Conservation (phyloP, 1,140 invertebrate genomes). For the Cyclina sinensis region DNA sequence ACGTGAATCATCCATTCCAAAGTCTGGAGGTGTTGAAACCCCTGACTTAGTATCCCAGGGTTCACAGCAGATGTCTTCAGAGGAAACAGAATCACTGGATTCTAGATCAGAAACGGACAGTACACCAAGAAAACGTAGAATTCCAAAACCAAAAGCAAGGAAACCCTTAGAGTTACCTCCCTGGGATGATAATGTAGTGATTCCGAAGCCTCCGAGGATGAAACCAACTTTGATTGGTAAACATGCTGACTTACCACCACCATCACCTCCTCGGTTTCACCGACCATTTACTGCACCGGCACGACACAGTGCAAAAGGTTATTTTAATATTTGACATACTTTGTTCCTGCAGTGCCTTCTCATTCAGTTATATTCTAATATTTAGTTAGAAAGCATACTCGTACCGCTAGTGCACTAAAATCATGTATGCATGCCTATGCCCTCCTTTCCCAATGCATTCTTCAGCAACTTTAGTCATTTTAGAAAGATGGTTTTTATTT, state of each 20-base stretch:
- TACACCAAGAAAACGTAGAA: background rate
- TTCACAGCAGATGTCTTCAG: conserved; percentile 25
- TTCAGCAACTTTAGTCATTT: too few relatives aligned
- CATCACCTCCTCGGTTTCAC: conserved; percentile 28
- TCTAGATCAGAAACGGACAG: conserved; percentile 27
- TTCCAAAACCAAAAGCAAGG: conserved; percentile 57
- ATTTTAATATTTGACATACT: conserved; percentile 17
- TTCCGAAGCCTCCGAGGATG: conserved; percentile 41
- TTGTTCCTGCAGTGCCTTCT: background rate
- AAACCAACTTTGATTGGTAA: conserved; percentile 66
- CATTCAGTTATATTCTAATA: conserved; percentile 5
- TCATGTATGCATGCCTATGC: too few relatives aligned
- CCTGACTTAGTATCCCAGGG: conserved; percentile 42
- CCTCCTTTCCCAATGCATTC: too few relatives aligned
- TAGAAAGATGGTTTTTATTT: too few relatives aligned
- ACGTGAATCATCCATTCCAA: conserved; percentile 38
- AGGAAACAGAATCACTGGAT: conserved; percentile 40
- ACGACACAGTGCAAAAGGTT: conserved; percentile 41
- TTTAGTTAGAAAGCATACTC: background rate
- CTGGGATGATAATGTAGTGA: conserved; percentile 66
- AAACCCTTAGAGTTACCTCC: conserved; percentile 61
- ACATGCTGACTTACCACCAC: conserved; percentile 54
- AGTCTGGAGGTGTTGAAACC: background rate
- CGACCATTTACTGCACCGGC: conserved; percentile 22
- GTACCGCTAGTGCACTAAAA: too few relatives aligned